These are phyloP conservation scores for Volucella inflata DNA, from an alignment of 2,888 invertebrate species.

Conservation along the genomic window DNA sequence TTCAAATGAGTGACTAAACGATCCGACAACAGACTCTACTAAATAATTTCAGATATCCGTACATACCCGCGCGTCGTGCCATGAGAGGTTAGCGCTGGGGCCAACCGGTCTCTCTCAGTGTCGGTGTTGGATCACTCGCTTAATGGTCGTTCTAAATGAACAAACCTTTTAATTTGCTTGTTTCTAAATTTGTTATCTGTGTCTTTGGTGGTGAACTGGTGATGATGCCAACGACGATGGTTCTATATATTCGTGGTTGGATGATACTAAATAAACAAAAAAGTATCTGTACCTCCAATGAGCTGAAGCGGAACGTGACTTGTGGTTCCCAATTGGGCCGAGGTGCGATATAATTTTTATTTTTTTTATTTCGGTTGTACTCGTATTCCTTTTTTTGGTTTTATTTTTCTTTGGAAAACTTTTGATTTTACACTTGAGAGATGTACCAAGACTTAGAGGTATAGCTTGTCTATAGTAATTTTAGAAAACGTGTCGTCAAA, in stretches of 20 bases:
- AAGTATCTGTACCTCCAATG: conserved; percentile 20
- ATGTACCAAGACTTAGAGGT: not conserved
- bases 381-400: conserved; percentile 1
- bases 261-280: conserved; percentile 25
- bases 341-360: conserved; percentile 7
- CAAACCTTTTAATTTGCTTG: conserved; percentile 79
- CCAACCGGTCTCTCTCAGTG: conserved; percentile 1
- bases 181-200: conserved; percentile 77
- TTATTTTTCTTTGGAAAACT: not conserved
- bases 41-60: conserved; percentile 72
- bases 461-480: not conserved
- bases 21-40: conserved; percentile 74
- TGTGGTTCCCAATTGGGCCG: conserved; percentile 1
- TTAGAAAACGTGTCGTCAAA: not conserved
- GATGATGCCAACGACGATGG: conserved; percentile 56
- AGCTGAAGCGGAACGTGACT: conserved; percentile 29
- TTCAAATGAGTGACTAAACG: conserved; percentile 76
- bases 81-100: conserved; percentile 3
- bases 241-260: conserved; percentile 15
- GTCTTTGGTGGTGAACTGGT: conserved; percentile 63
- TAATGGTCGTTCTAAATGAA: conserved; percentile 78
- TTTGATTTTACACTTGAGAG: conserved; percentile 15
- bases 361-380: not conserved
- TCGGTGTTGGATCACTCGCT: conserved; percentile 55
- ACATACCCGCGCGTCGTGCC: conserved; percentile 22